Evolutionary conservation across 2,888 invertebrate species (phyloP), one percentile per base, ranked within the genome.

Genomic region (Phytoseiulus persimilis): DNA sequence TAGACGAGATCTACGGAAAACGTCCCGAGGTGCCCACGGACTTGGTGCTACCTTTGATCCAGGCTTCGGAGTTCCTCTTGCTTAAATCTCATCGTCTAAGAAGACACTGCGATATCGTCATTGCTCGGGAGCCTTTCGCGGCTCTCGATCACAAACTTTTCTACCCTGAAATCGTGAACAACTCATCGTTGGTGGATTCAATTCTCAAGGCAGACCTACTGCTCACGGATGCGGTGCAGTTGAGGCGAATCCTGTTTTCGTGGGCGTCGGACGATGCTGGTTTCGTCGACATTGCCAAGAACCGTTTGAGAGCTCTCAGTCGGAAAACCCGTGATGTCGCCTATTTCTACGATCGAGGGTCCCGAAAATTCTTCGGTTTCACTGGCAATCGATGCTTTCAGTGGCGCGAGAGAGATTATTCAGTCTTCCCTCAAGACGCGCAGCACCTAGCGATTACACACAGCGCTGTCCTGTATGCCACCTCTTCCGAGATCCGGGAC

Each of bases 1-100:
- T 87, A 9, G 87, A 87, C 87, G n/a, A 87, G 6, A 32, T 87
- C 33, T 87, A 87, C 32, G 39, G 87, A 39, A 87, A 33, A 18
- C 28, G 33, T 0, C 32, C 45, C 31, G 45, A 33, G 6, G 45
- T 87, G 3, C 32, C 87, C 14, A 6, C 9, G 28, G 23, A 87
- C 23, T 31, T 87, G 87, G 5, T 87, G 87, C 87, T 87, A n/a
- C 33, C 87, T 11, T 32, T 87, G 87, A 28, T 87, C 33, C 39
- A 33, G n/a, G 87, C 87, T 0, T 6, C 87, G 14, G 31, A 87
- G 6, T 87, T 87, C 87, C 45, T 87, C 18, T 33, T 45, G 87
- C 87, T 87, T 0, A 32, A 33, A 23, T 23, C 14, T 23, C 14
- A 14, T 1, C 45, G 87, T 28, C 87, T 87, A 0, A 6, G 31